These are phyloP conservation scores for Polymixis lichenea DNA, from an alignment of 2,888 invertebrate species.

Conservation along the genomic window DNA sequence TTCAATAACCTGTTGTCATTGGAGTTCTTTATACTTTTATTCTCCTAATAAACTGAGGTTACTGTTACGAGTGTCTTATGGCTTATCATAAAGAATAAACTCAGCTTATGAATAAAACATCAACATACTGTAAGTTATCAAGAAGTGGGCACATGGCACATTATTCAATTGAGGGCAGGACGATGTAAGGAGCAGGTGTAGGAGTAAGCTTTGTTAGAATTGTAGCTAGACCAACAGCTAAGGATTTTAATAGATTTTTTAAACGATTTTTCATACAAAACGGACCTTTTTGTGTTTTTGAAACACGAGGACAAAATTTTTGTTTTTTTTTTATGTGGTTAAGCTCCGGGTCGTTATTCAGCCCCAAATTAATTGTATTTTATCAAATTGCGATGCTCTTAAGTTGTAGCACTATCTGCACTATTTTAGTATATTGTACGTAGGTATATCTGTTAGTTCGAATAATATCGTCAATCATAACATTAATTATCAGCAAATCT, in stretches of 20 bases:
- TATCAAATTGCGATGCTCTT: not conserved
- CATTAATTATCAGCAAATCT: not conserved
- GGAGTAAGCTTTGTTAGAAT: too few species aligned
- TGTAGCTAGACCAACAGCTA: not conserved
- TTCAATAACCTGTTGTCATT: constrained; percentile 26
- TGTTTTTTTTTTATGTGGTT: not conserved
- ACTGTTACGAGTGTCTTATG: constrained; percentile 30
- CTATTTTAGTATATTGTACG: too few species aligned
- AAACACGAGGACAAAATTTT: not conserved
- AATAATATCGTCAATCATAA: not conserved
- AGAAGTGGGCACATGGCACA: constrained; percentile 9
- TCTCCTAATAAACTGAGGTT: constrained; percentile 44
- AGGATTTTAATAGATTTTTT: not conserved
- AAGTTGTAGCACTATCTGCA: too few species aligned
- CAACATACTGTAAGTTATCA: constrained; percentile 23
- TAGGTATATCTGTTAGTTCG: not conserved
- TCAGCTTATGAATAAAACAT: constrained; percentile 57
- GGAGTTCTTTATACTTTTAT: constrained; percentile 30
- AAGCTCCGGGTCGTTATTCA: too few species aligned
- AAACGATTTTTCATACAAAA: not conserved
- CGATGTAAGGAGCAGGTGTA: too few species aligned
- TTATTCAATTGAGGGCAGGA: constrained; percentile 32
- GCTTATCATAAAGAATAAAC: constrained; percentile 33
- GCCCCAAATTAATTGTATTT: too few species aligned
- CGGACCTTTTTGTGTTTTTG: not conserved